These are phyloP conservation scores for Armadillidium nasatum DNA, from an alignment of 1,140 invertebrate genomes.

Conservation along the genomic window DNA sequence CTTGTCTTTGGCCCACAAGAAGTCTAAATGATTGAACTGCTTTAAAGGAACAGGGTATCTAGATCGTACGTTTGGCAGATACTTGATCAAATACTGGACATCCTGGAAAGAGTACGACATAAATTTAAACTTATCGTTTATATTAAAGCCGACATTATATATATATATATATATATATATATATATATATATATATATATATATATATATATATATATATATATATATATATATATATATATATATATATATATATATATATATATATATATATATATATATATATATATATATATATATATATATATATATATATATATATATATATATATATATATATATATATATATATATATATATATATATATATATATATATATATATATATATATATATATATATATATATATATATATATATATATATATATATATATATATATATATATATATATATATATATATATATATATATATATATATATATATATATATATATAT, in stretches of 20 bases:
- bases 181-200: not conserved
- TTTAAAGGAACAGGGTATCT: conserved; percentile 54
- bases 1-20: conserved; percentile 56
- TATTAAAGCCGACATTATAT: no score
- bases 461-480: no score
- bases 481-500: no score
- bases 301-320: not conserved
- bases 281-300: not conserved
- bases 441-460: no score
- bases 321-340: no score
- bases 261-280: not conserved
- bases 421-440: not conserved
- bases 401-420: not conserved
- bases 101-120: not conserved
- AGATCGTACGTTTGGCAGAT: conserved; percentile 51
- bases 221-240: no score
- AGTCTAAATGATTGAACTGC: conserved; percentile 66
- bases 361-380: no score
- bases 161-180: not conserved
- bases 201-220: no score
- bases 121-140: no score
- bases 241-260: no score
- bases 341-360: no score
- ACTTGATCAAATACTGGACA: not conserved
- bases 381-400: not conserved